Base-by-base conservation (phyloP, 2,888 invertebrate genomes). In the Euplexia lucipara region DNA sequence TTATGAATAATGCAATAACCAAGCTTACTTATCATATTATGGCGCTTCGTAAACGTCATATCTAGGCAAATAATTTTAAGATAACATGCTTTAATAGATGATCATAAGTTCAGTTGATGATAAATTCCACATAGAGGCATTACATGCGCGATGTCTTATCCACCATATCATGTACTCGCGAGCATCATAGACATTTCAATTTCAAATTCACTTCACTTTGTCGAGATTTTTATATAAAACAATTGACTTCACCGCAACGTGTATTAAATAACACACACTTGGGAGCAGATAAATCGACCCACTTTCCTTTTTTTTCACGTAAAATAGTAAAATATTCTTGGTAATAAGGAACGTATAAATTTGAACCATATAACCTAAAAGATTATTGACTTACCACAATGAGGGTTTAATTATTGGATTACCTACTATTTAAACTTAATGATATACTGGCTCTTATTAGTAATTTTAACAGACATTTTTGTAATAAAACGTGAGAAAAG, bases 81-180 rank as follows among this genome's bases (percentile, higher is more conserved):
- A 41, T 20, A 8, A 37, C 32, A 14, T 14, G 4, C 1, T 35
- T 30, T 16, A 10, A n/a, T n/a, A n/a, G n/a, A n/a, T n/a, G n/a
- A n/a, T n/a, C n/a, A n/a, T n/a, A n/a, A n/a, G 2, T 45, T n/a
- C 20, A n/a, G n/a, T 34, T 4, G 10, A 7, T n/a, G 0, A 42
- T 9, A 18, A 14, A 0, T 49, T 41, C 10, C 42, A 47, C 5
- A 0, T 51, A 54, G 41, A 61, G 61, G 64, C 58, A 62, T 56
- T 42, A 9, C 34, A 74, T 81, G 75, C 56, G 49, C 58, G 47
- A 62, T 69, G 66, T 57, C 39, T 60, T 22, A 52, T 63, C 18
- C 22, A 39, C 49, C 68, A 66, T 74, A 73, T 74, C 58, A 78
- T 78, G 69, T 60, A 62, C 45, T 74, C 22, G 35, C 70, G 75